Evolutionary conservation across 2,888 invertebrate species (phyloP).

Genomic region (Ditula angustiorana): DNA sequence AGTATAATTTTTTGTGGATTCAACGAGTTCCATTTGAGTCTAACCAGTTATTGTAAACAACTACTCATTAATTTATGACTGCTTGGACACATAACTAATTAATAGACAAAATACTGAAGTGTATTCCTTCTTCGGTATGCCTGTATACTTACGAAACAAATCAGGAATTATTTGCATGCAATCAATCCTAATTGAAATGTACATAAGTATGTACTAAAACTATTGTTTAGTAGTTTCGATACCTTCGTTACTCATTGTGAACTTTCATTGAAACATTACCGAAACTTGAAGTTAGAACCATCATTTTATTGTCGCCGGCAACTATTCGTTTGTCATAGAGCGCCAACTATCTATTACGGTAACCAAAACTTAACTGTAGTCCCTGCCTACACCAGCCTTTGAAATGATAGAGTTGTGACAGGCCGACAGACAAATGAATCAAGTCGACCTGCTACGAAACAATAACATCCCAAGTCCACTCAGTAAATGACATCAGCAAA

Average conservation of each 20-base stretch:
- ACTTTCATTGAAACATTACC: background rate
- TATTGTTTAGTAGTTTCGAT: no score
- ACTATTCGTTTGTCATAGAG: slow-evolving; percentile 4
- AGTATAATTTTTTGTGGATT: no score
- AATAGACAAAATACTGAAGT: no score
- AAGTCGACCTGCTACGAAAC: slow-evolving; percentile 11
- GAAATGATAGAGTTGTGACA: slow-evolving; percentile 33
- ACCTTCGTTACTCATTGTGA: background rate
- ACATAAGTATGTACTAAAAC: no score
- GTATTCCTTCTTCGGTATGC: no score
- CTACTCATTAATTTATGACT: no score
- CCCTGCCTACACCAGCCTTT: slow-evolving; percentile 8
- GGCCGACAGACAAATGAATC: slow-evolving; percentile 27
- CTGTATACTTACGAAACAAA: background rate
- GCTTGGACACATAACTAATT: no score
- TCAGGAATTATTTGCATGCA: background rate
- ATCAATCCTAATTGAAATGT: background rate
- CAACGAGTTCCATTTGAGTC: no score
- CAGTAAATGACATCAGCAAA: slow-evolving; percentile 31
- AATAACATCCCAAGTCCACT: slow-evolving; percentile 22
- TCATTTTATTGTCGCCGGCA: background rate
- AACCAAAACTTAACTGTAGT: slow-evolving; percentile 30
- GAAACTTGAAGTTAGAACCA: background rate
- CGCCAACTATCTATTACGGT: slow-evolving; percentile 24
- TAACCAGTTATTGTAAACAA: no score